Evolutionary conservation across 2,888 invertebrate species (phyloP).

Genomic region (Mylabris sibirica): DNA sequence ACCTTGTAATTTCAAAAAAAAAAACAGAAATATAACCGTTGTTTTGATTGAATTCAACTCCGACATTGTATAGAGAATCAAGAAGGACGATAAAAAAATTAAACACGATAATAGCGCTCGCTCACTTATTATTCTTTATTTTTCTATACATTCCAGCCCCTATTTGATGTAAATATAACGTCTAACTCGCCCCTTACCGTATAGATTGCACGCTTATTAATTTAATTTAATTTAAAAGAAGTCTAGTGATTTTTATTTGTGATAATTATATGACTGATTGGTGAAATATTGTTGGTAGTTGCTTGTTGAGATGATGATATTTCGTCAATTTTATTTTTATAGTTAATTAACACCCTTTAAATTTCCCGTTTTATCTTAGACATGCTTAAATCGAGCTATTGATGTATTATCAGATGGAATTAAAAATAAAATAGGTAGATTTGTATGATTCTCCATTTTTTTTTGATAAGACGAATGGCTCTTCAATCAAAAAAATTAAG

Average conservation of each 20-base stretch:
- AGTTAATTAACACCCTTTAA: neutral
- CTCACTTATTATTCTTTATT: neutral
- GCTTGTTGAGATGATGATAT: conserved; percentile 11
- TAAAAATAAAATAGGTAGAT: neutral
- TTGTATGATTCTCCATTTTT: too few species aligned
- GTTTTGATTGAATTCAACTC: neutral
- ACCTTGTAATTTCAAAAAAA: conserved; percentile 38
- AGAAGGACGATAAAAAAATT: neutral
- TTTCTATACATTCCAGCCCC: neutral
- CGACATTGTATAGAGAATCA: conserved; percentile 42
- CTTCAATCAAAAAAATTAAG: too few species aligned
- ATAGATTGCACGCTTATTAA: neutral
- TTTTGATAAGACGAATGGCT: too few species aligned
- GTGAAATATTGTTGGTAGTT: neutral
- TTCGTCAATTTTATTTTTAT: conserved; percentile 25
- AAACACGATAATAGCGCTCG: neutral
- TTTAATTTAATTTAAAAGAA: neutral
- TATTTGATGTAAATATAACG: neutral
- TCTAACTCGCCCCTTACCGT: neutral
- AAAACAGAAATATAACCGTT: neutral
- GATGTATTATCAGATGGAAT: conserved; percentile 13
- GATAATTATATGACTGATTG: neutral
- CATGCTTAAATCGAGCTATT: too few species aligned
- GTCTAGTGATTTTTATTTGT: neutral
- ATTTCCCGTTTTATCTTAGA: too few species aligned